Conservation (phyloP, 2,888 invertebrate species). For the Plagiodera versicolora region DNA sequence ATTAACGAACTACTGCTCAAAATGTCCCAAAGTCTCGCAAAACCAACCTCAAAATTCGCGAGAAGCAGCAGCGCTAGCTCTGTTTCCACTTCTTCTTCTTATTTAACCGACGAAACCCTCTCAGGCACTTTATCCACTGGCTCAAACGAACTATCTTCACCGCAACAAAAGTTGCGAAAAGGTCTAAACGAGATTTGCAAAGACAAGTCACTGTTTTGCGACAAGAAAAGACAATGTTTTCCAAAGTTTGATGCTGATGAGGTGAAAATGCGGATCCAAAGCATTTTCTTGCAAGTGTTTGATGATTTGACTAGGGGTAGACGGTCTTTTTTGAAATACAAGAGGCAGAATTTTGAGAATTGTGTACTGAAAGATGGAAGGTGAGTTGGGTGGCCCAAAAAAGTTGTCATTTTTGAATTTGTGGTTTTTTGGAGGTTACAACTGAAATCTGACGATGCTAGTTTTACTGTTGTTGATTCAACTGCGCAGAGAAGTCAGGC, state of each 20-base stretch:
- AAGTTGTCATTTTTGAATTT: not conserved
- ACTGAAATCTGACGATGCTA: slow-evolving; percentile 38
- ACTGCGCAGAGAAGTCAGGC: slow-evolving; percentile 36
- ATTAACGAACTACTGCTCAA: slow-evolving; percentile 19
- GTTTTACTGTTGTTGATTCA: slow-evolving; percentile 46
- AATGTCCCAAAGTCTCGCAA: slow-evolving; percentile 21
- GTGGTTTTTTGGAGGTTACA: slow-evolving; percentile 35
- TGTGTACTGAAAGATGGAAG: slow-evolving; percentile 57
- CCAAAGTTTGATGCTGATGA: slow-evolving; percentile 36
- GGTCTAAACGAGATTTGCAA: slow-evolving; percentile 35
- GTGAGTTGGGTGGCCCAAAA: slow-evolving; percentile 45
- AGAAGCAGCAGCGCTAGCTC: slow-evolving; percentile 26
- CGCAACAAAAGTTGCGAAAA: slow-evolving; percentile 19
- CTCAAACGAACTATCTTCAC: slow-evolving; percentile 18
- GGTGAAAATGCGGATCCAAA: slow-evolving; percentile 55
- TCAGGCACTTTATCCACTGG: slow-evolving; percentile 32
- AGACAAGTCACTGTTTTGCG: slow-evolving; percentile 34
- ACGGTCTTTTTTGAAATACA: slow-evolving; percentile 29
- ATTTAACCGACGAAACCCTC: slow-evolving; percentile 28
- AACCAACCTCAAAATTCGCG: slow-evolving; percentile 1
- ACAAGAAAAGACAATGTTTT: slow-evolving; percentile 20
- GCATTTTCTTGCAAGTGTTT: slow-evolving; percentile 53
- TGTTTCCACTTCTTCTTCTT: slow-evolving; percentile 30
- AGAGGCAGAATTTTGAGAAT: slow-evolving; percentile 54
- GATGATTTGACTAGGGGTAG: slow-evolving; percentile 52